These are phyloP conservation scores for Notarius lentiginosus DNA, from an alignment of 2,113 vertebrate species.

Conservation along the genomic window DNA sequence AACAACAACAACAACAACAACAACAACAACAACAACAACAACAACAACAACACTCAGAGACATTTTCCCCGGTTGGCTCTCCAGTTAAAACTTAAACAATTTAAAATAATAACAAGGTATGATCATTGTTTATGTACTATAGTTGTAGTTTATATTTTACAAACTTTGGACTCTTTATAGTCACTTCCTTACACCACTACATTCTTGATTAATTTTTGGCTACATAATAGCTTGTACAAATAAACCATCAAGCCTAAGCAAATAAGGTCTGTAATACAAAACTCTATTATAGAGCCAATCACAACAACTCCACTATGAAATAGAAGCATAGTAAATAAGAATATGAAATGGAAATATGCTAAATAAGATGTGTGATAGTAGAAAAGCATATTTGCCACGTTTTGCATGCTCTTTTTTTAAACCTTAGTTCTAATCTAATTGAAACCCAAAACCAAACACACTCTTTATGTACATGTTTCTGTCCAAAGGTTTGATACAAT, in stretches of 20 bases:
- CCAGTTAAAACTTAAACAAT: not conserved
- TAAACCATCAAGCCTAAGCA: conserved; percentile 7
- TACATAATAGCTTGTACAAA: not conserved
- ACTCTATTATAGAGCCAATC: not conserved
- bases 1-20: too few species aligned
- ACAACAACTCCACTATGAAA: not conserved
- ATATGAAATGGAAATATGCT: not conserved
- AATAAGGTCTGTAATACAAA: not conserved
- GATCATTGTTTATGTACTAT: not conserved
- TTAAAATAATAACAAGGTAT: not conserved
- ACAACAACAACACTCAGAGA: not conserved
- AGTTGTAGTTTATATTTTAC: not conserved
- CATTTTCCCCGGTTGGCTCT: not conserved
- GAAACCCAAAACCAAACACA: conserved; percentile 6
- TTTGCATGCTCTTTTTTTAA: not conserved
- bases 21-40: not conserved
- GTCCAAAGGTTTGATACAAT: not conserved
- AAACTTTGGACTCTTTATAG: not conserved
- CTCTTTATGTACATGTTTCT: not conserved
- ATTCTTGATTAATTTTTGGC: not conserved
- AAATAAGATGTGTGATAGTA: not conserved
- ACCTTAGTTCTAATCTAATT: not conserved
- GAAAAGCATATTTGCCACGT: not conserved
- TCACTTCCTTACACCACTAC: not conserved
- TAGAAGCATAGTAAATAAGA: not conserved